Base-by-base conservation (phyloP, 2,888 invertebrate genomes). In the Drosophila pseudotakahashii region DNA sequence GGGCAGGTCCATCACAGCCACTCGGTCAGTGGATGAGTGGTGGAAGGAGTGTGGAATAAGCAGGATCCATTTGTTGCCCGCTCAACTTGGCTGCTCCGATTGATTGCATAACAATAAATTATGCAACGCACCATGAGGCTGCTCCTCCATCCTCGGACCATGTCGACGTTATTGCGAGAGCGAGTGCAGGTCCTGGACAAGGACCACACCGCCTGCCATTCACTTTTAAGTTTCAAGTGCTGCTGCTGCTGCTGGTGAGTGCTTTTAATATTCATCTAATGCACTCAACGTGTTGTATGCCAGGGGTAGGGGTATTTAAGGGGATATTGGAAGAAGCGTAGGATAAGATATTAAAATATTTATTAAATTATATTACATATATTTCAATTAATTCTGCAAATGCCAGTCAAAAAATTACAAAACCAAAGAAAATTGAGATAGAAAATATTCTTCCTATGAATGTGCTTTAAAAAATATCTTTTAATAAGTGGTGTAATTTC, bases 191-290 rank as follows among this genome's bases (percentile, higher is more conserved):
- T 51, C 44, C 57, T 54, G 67, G 44, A 39, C 50, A 54, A 59
- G 67, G 41, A 73, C 54, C 74, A 45, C 36, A 26, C 54, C 57
- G 44, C 19, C 44, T 50, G 50, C 48, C 59, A 63, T 42, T 63
- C 62, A 63, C 63, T 63, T 63, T 63, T 62, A 63, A 50, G 69
- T 60, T 72, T 66, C 59, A 55, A 70, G 67, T 70, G 68, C 48
- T 67, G 73, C 50, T 58, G 58, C 54, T 11, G 58, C 54, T 11
- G 34, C 34, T 34, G 32, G 37, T 60, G 75, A 79, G 75, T 81
- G 81, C 77, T 83, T 77, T 86, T 83, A 88, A 81, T 88, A 88
- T 88, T 80, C 88, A 80, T 73, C 77, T 83, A 86, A 88, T 84
- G 84, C 88, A 83, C 75, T 86, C 86, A 62, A 78, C 78, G 51